phyloP scores from a whole-genome alignment of 1,140 invertebrate species.

The Calliphora vicina region DNA sequence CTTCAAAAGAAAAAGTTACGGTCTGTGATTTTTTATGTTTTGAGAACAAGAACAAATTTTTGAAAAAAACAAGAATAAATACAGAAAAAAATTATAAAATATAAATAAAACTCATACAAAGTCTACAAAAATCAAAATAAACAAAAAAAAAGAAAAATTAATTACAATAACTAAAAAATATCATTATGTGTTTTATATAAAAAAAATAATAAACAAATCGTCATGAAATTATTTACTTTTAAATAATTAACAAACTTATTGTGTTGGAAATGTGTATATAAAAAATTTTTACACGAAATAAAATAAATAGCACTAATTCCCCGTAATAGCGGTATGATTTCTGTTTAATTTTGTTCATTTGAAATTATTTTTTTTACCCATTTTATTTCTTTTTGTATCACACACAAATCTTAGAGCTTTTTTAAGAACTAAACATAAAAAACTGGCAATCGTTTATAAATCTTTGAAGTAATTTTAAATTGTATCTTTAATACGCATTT shows the following conservation, averaged over 20 bases:
- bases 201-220: neutral
- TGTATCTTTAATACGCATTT: neutral
- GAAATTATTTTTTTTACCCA: neutral
- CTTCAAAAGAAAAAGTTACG: neutral
- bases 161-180: neutral
- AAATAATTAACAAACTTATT: too few species aligned
- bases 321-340: neutral
- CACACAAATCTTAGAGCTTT: neutral
- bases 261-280: too few species aligned
- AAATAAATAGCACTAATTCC: too few species aligned
- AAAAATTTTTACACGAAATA: too few species aligned
- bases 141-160: neutral
- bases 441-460: neutral
- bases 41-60: neutral
- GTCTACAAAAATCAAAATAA: neutral
- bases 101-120: neutral
- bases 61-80: neutral
- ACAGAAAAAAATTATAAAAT: neutral
- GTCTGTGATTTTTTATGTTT: slow-evolving; percentile 1
- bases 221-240: too few species aligned
- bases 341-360: neutral
- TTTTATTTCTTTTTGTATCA: neutral
- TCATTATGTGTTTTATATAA: neutral
- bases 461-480: neutral
- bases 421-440: too few species aligned